Base-by-base conservation (phyloP, 2,888 invertebrate genomes). In the Zygogramma bicolorata region DNA sequence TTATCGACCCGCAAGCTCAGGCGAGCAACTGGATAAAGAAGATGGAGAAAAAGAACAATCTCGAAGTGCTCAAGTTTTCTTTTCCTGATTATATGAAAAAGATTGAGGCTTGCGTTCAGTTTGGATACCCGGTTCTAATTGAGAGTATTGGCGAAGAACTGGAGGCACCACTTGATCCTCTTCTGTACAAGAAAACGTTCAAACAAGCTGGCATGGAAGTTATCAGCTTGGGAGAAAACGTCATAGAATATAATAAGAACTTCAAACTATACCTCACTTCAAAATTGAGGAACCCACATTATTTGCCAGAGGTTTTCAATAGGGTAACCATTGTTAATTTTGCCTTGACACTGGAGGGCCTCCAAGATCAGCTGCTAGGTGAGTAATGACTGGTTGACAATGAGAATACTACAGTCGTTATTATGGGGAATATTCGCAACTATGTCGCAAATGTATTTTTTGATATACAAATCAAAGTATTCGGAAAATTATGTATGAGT, bases 1-100 rank as follows among this genome's bases (percentile, higher is more conserved):
- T 95, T 81, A 92, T 96, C 68, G 95, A 96, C 88, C 95, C 95
- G 1, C 95, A 95, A 87, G 92, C 92, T 46, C 95, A 95, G 87
- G 95, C 95, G 0, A 94, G 94, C 85, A 93, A 92, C 84, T 96
- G 95, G 95, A 92, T 95, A 22, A 94, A 94, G 87, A 93, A 92
- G 76, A 93, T 94, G 92, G 95, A 95, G 87, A 94, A 93, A 83
- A 87, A 89, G 0, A 92, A 92, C 84, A 91, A 91, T 73, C 86
- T 95, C 63, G 90, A 91, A 80, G 89, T 94, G 2, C 89, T 95
- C 27, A 94, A 94, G 84, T 91, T 95, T 82, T 91, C 93, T 0
- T 93, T 95, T 84, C 87, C 90, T 0, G 92, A 93, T 87, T 95
- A 94, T 83, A 93, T 95, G 92, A 90, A 92, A 81, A 90, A 90